Base-by-base conservation (phyloP, 2,113 vertebrate genomes). In the Daubentonia madagascariensis region DNA sequence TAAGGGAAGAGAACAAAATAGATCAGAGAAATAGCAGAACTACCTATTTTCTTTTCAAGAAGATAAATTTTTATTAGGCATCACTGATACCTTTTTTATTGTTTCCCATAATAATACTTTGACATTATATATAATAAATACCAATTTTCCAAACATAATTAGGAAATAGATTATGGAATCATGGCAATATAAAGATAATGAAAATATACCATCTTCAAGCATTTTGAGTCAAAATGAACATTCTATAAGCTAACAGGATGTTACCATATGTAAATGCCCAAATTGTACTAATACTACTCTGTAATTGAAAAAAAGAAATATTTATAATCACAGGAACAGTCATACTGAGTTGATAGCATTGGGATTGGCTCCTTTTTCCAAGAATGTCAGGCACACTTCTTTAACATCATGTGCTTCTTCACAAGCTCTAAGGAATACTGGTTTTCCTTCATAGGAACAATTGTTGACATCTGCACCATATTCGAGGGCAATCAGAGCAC, bases 401-500 rank as follows among this genome's bases (percentile, higher is more conserved):
- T 98, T 98, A 95, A 99, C 91, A 50, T 99, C 98, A 37, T 96
- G 97, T 30, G 99, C 99, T 81, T 98, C 98, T 96, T 99, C 99
- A 72, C 99, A 99, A 95, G 99, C 99, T 92, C 98, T 91, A 85
- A 99, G 98, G 96, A 99, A 99, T 70, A 99, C 87, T 3, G 99
- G 99, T 75, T 98, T 99, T 89, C 99, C 99, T 3, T 97, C 81
- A 0, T 37, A 45, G 16, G 99, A 98, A 67, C 97, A 98, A 25
- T 99, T 99, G 99, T 99, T 99, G 94, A 99, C 98, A 59, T 99
- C 99, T 0, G 99, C 99, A 76, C 98, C 98, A 17, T 98, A 91
- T 32, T 99, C 98, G 37, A 99, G 98, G 20, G 99, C 99, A 96
- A 99, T 98, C 79, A 99, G 92, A 43, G 98, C 95, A 97, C 99